Evolutionary conservation across 1,140 invertebrate genomes (phyloP), one percentile per base, ranked within the genome.

Genomic region (Papilio xuthus): DNA sequence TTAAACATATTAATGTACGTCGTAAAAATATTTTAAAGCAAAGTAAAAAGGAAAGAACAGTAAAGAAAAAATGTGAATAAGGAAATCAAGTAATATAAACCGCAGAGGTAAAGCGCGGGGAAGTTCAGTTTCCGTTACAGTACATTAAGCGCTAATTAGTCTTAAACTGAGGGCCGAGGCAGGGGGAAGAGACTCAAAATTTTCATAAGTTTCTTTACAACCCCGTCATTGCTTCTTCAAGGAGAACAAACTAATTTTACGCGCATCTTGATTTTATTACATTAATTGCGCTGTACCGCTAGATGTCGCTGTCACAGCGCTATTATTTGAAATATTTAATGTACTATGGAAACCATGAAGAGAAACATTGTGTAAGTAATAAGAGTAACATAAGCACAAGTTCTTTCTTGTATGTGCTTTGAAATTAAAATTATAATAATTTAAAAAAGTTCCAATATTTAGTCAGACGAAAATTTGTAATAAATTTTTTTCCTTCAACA

Each of bases 91-190:
- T 79, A 85, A 73, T 83, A 79, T 80, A 77, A 37, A 69, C 56
- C 42, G 67, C 75, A 32, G 63, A 28, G 44, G 76, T 23, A 32
- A 28, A 76, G 79, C 50, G 70, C 60, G 41, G 26, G 20, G 15
- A 28, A 10, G 23, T 23, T 47, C 23, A 60, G 53, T 85, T 89
- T 89, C 86, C 83, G 83, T 63, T 82, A 88, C 88, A 89, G 69
- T 82, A 88, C 88, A 89, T 89, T 89, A 85, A 85, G 78, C 85
- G 77, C 80, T 86, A 89, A 89, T 88, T 88, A 82, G 76, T 75
- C 20, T 20, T 20, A 9, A 18, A 26, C 20, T 9, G 56, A 60
- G 56, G 23, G 53, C 53, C 3, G 53, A 18, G 50, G 10, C 42
- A 67, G 50, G 60, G 78, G 78, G 78, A 71, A 44, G 53, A 20